Percentiles rank a stretch among this genome's conserved stretches.
Conservation (phyloP, 2,888 invertebrate species). For the Fabriciana adippe region DNA sequence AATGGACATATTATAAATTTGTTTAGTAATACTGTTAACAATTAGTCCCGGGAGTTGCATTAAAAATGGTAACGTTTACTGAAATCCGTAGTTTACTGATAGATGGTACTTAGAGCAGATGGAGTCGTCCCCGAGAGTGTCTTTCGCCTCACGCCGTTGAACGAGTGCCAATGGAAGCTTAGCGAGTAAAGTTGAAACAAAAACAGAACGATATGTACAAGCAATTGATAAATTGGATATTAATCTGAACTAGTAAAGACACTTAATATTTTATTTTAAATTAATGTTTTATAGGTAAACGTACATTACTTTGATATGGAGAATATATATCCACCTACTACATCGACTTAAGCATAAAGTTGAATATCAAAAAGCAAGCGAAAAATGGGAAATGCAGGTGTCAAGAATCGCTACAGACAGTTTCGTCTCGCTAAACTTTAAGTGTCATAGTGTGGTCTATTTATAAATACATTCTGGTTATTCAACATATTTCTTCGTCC, state of each 20-base stretch:
- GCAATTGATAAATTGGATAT: conserved; percentile 5
- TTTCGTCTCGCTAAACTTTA: no score
- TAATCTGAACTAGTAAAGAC: neutral
- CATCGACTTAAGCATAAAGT: no score
- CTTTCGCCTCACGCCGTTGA: conserved; percentile 71
- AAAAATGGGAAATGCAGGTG: no score
- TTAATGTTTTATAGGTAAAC: no score
- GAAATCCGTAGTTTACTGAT: conserved; percentile 69
- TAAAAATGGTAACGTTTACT: conserved; percentile 59
- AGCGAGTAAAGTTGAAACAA: conserved; percentile 44
- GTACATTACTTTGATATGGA: no score
- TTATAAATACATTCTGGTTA: no score
- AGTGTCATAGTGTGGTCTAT: no score
- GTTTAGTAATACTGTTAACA: conserved; percentile 55
- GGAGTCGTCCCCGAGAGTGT: conserved; percentile 74
- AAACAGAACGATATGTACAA: conserved; percentile 14
- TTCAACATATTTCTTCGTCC: no score
- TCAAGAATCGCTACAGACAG: no score
- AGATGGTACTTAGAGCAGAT: conserved; percentile 75
- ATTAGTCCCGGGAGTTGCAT: conserved; percentile 61
- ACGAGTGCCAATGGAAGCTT: conserved; percentile 72
- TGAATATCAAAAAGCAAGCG: no score
- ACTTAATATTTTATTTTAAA: no score
- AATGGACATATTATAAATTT: conserved; percentile 41
- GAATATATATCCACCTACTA: no score